Evolutionary conservation across 1,140 invertebrate genomes (phyloP), one percentile per base, ranked within the genome.

Genomic region (Drosophila kanapiae): DNA sequence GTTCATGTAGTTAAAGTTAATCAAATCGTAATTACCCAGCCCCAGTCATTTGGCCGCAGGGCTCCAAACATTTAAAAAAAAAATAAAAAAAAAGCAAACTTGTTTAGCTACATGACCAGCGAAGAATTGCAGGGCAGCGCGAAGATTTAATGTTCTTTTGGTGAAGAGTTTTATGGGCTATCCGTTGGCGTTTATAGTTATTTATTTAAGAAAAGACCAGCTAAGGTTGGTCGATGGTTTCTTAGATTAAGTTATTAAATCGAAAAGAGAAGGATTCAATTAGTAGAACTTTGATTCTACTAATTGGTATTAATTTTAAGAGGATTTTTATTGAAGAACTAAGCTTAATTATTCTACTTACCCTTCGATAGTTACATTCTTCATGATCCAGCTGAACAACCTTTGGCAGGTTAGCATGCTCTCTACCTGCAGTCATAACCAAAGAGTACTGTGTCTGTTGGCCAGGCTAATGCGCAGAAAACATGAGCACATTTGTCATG

Each of bases 1-100:
- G 86, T 80, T 91, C 78, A 91, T 92, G 91, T 92, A 92, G 91
- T 92, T 92, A 92, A 92, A 92, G 91, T 92, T 92, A 92, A 92
- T 92, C 91, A 92, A 92, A 92, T 92, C 91, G 91, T 92, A 92
- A 92, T 92, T 91, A 91, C 90, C 84, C 75, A 77, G 63, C 75
- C 74, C 68, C 77, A 86, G 90, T 84, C 86, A 86, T 72, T 75
- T 83, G 18, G 49, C 82, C 60, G 27, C 40, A 56, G 82, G 90
- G 72, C 48, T 72, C 61, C 70, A 91, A 91, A 86, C 90, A 88
- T 91, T 91, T 91, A 91, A 90, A 91, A 86, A 86, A 91, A 90
- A 91, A 85, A n/a, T 91, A 91, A 90, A 91, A 86, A 86, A 91
- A 90, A 91, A 85, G 88, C 76, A 91, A 91, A 91, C 88, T 91